Base-by-base conservation (phyloP, 2,888 invertebrate genomes). In the Hofmannophila pseudospretella region DNA sequence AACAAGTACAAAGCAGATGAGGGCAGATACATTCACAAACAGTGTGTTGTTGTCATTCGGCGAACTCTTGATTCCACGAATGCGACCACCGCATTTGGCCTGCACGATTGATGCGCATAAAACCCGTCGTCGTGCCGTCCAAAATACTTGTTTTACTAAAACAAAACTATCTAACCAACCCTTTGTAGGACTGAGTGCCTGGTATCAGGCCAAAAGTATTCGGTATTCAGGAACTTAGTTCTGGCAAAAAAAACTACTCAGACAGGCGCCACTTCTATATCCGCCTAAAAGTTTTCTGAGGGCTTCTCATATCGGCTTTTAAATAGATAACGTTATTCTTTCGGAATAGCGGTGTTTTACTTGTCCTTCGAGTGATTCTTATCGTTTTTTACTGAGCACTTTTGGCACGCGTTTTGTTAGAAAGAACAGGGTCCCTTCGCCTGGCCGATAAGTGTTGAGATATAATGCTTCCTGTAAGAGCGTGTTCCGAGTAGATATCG, bases 201-300 rank as follows among this genome's bases (percentile, higher is more conserved):
- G 23, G 3, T 35, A 29, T 27, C 13, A 11, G 9, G 7, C 13
- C 36, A 36, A 40, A 36, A 20, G 30, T 30, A 36, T 32, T 27
- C 13, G 23, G 26, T 27, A 28, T 23, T 32, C 25, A 8, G 19
- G 11, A 33, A 14, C 22, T 12, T 32, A 10, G n/a, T 14, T 22
- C 26, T 26, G 14, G 31, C 39, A 38, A 64, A 72, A 74, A 74
- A 68, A 60, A 55, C 31, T 25, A 34, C 32, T 38, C 28, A 49
- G 58, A 51, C 65, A 63, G 76, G 78, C 76, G 78, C 74, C 76
- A 70, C 45, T 33, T 47, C 54, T 62, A 65, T 69, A 69, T 65
- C 55, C 47, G 50, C 49, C 45, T 45, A 32, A 45, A 48, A 45
- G 45, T 47, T 54, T 54, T 23, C 62, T 23, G 62, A 58, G 43